These are phyloP conservation scores for Chromoteleia sp. DNA, from an alignment of 2,888 invertebrate species.

Conservation along the genomic window DNA sequence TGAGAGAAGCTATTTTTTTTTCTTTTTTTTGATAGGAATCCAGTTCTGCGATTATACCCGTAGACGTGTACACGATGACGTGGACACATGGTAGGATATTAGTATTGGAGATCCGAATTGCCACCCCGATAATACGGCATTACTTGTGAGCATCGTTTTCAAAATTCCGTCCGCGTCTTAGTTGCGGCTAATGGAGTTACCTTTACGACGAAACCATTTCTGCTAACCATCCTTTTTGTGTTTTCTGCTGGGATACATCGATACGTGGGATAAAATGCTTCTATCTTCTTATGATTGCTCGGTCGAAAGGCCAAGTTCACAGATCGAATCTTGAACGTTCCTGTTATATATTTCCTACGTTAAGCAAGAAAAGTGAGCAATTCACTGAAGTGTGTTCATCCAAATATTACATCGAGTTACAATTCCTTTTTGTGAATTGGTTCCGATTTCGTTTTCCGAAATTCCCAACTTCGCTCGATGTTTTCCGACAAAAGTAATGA, in stretches of 20 bases:
- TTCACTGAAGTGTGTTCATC: conserved; percentile 4
- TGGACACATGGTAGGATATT: conserved; percentile 23
- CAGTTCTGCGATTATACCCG: conserved; percentile 36
- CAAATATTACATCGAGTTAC: conserved; percentile 12
- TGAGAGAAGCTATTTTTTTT: conserved; percentile 2
- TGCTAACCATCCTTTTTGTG: conserved; percentile 13
- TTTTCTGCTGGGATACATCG: conserved; percentile 4
- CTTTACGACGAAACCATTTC: conserved; percentile 31
- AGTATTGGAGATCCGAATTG: conserved; percentile 42
- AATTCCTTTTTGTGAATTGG: conserved; percentile 12
- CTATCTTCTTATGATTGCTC: conserved; percentile 5
- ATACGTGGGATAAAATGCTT: conserved; percentile 6
- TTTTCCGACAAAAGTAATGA: conserved; percentile 48
- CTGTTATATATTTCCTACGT: not conserved
- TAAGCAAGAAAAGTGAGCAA: not conserved
- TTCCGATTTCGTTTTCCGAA: conserved; percentile 21
- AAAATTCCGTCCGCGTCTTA: conserved; percentile 50
- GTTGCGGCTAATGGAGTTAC: conserved; percentile 57
- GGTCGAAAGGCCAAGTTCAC: conserved; percentile 21
- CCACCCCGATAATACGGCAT: conserved; percentile 27
- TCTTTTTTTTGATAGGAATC: conserved; percentile 36
- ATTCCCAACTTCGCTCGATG: conserved; percentile 36
- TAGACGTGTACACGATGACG: conserved; percentile 33
- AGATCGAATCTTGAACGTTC: not conserved
- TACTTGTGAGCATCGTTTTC: conserved; percentile 29